Conservation (phyloP, 2,888 invertebrate species). For the Sipha maydis region DNA sequence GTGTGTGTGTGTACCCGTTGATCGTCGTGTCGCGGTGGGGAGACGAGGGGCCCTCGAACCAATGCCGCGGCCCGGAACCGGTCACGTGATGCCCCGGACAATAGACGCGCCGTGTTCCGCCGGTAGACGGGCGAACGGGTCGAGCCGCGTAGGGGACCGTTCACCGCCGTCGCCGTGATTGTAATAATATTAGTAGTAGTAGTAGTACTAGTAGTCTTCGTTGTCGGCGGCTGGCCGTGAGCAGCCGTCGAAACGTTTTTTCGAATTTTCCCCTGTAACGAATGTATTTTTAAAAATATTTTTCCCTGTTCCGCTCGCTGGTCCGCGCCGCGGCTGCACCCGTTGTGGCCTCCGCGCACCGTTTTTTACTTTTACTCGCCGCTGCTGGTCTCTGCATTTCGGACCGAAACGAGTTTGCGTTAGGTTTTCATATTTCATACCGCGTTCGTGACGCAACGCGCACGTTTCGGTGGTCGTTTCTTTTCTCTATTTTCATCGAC, state of each 20-base stretch:
- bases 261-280: neutral
- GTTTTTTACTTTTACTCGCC: neutral
- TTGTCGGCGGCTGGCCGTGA: neutral
- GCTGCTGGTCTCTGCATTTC: too few species aligned
- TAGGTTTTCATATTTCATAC: too few species aligned
- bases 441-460: too few species aligned
- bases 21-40: neutral
- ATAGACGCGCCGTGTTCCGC: constrained; percentile 23
- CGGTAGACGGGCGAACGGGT: constrained; percentile 32
- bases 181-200: too few species aligned
- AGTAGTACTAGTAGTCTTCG: neutral
- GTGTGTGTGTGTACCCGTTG: neutral
- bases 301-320: constrained; percentile 1
- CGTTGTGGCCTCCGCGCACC: neutral
- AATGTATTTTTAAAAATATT: neutral
- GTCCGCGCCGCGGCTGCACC: neutral
- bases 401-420: neutral
- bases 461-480: too few species aligned
- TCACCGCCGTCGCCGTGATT: neutral
- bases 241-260: neutral
- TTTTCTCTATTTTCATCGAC: too few species aligned
- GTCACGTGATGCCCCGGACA: constrained; percentile 67
- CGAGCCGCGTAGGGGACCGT: constrained; percentile 4
- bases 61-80: constrained; percentile 64
- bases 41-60: constrained; percentile 63